Base-by-base conservation (phyloP, 2,888 invertebrate species). In the Cryptocephalus moraei region DNA sequence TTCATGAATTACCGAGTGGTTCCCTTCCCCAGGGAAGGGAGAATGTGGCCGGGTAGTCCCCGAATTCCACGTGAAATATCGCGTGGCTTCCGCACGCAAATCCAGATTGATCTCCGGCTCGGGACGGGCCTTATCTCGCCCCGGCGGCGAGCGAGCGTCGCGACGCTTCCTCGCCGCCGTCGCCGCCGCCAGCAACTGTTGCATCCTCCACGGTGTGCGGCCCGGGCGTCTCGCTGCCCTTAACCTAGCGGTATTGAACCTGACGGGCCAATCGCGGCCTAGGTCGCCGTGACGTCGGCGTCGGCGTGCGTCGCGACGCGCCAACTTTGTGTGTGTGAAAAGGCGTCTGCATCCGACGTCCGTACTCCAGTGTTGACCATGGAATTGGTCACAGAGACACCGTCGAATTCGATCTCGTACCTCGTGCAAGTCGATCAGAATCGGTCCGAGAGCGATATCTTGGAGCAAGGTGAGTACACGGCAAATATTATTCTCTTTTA, bases 251-350 rank as follows among this genome's bases (percentile, higher is more conserved):
- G 64, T 66, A 65, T 64, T 64, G 64, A 61, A 62, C 58, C 57
- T 56, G 12, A 36, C 12, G 61, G 49, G 56, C 69, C 69, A 69
- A 69, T 69, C 56, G 58, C 57, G 58, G 61, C 55, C 77, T 75
- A 76, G 76, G 77, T 77, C 77, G 65, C 63, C 69, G 73, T 76
- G 77, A 77, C 77, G 78, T 78, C 77, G 36, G 36, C n/a, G 36
- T n/a, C 36, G n/a, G 36, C 36, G 36, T 36, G 36, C 36, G 36
- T 36, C 36, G 36, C 36, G 12, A 36, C 36, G 59, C 61, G 59
- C 60, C 59, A 62, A 61, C 55, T 59, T 60, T 52, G 45, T 46
- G 34, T 9, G 9, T 9, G 36, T 12, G 48, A 36, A 52, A 49
- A 51, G 55, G 54, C 14, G 44, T 8, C 33, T 14, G 12, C 36